Evolutionary conservation across 2,113 vertebrate genomes (phyloP).

Genomic region (Xyliphius kryptos): DNA sequence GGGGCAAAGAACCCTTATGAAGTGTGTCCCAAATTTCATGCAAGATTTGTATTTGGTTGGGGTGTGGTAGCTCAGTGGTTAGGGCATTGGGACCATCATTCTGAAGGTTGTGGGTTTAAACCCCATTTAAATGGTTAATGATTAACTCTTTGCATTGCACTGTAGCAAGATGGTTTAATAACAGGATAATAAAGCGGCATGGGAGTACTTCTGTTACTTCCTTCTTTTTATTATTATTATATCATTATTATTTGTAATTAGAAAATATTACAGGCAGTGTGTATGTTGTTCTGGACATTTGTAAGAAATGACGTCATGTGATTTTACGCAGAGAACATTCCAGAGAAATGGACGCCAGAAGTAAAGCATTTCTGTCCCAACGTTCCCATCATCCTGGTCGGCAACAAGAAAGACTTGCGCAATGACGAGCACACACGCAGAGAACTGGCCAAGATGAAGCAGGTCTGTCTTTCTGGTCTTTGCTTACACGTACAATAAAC

Average conservation of each 20-base stretch:
- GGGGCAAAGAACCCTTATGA: too few species aligned
- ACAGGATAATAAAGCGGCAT: too few species aligned
- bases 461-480: constrained; percentile 58
- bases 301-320: neutral
- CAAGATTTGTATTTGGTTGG: too few species aligned
- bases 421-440: constrained; percentile 89
- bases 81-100: too few species aligned
- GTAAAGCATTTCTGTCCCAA: constrained; percentile 98
- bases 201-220: too few species aligned
- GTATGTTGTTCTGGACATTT: neutral
- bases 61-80: too few species aligned
- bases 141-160: too few species aligned
- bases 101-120: too few species aligned
- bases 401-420: constrained; percentile 94
- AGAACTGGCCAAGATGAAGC: constrained; percentile 96
- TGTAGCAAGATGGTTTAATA: too few species aligned
- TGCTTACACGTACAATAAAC: too few species aligned
- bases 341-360: constrained; percentile 96
- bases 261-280: neutral
- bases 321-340: constrained; percentile 82
- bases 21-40: too few species aligned
- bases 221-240: neutral
- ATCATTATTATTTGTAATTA: neutral
- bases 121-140: too few species aligned
- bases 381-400: constrained; percentile 94